These are phyloP conservation scores for Pseudorasbora parva DNA, from an alignment of 2,113 vertebrate genomes.

Conservation along the genomic window DNA sequence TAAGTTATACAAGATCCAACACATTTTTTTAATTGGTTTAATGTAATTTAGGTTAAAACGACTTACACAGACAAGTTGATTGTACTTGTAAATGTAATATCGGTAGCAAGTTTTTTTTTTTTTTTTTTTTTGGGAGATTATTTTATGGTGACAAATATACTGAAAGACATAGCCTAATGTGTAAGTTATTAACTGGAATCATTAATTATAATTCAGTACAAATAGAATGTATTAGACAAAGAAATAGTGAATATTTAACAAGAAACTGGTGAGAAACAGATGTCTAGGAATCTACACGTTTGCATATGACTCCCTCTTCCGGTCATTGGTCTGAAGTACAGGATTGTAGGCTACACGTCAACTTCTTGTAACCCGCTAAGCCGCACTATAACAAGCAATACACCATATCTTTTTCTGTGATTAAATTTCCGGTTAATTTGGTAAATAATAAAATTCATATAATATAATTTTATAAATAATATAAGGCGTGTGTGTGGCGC, in stretches of 20 bases:
- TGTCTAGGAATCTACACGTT: neutral
- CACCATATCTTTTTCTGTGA: neutral
- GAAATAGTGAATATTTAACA: neutral
- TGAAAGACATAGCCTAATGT: no score
- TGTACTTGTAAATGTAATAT: no score
- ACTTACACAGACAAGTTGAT: no score
- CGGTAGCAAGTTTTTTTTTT: no score
- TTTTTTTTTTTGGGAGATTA: no score
- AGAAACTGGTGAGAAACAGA: neutral
- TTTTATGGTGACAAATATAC: no score
- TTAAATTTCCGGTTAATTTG: neutral
- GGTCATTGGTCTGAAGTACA: neutral
- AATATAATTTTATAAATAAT: neutral
- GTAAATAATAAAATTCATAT: neutral
- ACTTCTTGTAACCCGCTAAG: neutral
- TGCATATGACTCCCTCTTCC: neutral
- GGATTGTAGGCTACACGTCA: neutral
- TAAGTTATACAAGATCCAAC: no score
- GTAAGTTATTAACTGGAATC: no score
- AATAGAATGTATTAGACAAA: neutral
- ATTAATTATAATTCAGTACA: no score
- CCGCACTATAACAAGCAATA: neutral
- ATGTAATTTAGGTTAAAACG: no score
- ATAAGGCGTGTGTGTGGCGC: neutral
- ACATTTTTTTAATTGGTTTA: no score